Base-by-base conservation (phyloP, 2,888 invertebrate genomes). In the Coelopa pilipes region DNA sequence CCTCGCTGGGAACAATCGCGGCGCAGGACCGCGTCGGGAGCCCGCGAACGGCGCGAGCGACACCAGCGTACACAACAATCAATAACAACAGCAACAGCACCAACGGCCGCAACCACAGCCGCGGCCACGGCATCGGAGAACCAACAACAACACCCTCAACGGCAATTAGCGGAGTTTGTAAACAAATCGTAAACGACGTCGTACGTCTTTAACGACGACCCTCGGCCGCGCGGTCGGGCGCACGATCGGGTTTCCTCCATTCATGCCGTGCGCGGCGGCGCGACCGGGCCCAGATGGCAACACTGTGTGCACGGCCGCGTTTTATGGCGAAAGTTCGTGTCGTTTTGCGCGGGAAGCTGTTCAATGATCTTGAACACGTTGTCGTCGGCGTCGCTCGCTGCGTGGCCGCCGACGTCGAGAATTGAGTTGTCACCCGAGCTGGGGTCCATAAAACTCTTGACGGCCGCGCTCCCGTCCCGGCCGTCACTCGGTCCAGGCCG, bases 311-410 rank as follows among this genome's bases (percentile, higher is more conserved):
- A 53, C 17, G 62, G 24, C 21, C 21, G 49, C 19, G 53, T 53
- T 79, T 79, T 77, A 80, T 78, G 74, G 74, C 76, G 70, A 75
- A 78, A 80, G 75, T 76, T 80, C 78, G 78, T 79, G 79, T 80
- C 76, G 74, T 77, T 79, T 73, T 77, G 76, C 74, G 78, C 75
- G 74, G 72, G 72, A 76, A 75, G 45, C 65, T 76, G 66, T 75
- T 73, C 71, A 74, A 76, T 76, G 74, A 76, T 76, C 72, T 73
- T 73, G 75, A 76, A 76, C 75, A 69, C 62, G 57, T 59, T 72
- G 72, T 73, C 60, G 71, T 50, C 24, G 24, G 46, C 24, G 65
- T 19, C 46, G 46, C 9, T 46, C 13, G 13, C 19, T 15, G 24
- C 15, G 17, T 59, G 21, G 11, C 17, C 21, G 21, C 24, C 10